Evolutionary conservation across 35 echinoderm and acorn worm species (phyloP).

Genomic region (Chiridota heheva): DNA sequence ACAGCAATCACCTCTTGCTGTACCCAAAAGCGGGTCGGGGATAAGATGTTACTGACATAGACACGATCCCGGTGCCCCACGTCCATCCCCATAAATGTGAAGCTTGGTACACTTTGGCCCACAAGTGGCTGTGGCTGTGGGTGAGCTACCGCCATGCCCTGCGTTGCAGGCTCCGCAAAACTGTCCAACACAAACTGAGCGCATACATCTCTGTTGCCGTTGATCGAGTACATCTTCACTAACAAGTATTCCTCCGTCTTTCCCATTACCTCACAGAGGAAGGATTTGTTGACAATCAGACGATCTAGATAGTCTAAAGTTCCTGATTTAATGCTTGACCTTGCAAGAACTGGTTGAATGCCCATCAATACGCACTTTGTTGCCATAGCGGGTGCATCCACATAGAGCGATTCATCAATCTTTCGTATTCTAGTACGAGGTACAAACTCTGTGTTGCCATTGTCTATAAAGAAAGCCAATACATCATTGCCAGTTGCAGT

Average conservation of each 20-base stretch:
- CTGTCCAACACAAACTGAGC: conserved; percentile 55
- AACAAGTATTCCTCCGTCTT: conserved; percentile 13
- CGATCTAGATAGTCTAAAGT: conserved; percentile 58
- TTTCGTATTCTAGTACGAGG: conserved; percentile 52
- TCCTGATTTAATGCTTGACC: conserved; percentile 58
- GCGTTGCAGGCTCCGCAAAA: conserved; percentile 36
- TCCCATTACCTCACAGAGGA: conserved; percentile 54
- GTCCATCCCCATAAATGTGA: conserved; percentile 47
- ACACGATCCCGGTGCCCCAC: conserved; percentile 61
- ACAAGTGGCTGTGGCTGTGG: background rate
- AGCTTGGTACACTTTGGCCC: background rate
- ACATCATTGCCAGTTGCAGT: conserved; percentile 82
- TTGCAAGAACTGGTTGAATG: conserved; percentile 41
- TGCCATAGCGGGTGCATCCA: conserved; percentile 58
- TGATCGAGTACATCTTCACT: conserved; percentile 49
- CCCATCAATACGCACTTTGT: conserved; percentile 66
- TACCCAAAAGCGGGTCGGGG: conserved; percentile 73
- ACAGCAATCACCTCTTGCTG: conserved; percentile 58
- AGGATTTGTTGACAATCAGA: conserved; percentile 56
- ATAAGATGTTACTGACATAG: conserved; percentile 58
- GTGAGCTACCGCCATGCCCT: background rate
- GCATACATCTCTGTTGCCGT: conserved; percentile 32
- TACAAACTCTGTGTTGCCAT: conserved; percentile 85
- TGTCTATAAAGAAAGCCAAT: conserved; percentile 82
- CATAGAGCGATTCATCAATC: conserved; percentile 19